Percentiles rank a stretch among this genome's conserved stretches.
Conservation (phyloP, 2,888 invertebrate species). For the Epirrhoe alternata region DNA sequence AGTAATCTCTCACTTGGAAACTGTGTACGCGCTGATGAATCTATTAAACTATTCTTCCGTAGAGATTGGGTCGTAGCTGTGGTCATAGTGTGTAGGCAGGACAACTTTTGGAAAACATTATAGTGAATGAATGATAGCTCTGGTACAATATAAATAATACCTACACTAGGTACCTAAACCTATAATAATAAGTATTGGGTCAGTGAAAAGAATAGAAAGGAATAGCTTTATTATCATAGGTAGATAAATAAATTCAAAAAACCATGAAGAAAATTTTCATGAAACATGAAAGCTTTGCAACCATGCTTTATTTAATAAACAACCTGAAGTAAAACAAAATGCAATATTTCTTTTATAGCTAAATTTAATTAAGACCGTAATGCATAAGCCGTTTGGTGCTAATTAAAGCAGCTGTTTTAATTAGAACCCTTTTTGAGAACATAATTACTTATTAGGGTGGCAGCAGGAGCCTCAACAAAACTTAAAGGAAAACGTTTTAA, state of each 20-base stretch:
- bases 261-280: background rate
- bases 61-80: too few relatives aligned
- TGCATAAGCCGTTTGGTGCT: slow-evolving; percentile 49
- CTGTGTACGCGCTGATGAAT: too few relatives aligned
- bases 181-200: background rate
- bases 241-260: background rate
- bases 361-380: slow-evolving; percentile 47
- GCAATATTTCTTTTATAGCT: slow-evolving; percentile 8
- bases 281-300: background rate
- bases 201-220: too few relatives aligned
- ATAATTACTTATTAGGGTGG: slow-evolving; percentile 52
- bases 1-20: too few relatives aligned
- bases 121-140: too few relatives aligned
- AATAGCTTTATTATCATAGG: too few relatives aligned
- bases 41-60: too few relatives aligned
- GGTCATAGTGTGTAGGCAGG: too few relatives aligned
- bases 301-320: background rate
- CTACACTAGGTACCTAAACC: too few relatives aligned
- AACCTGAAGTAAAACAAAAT: background rate
- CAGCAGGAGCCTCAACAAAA: slow-evolving; percentile 44
- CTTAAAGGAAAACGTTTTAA: slow-evolving; percentile 20
- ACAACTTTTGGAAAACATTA: too few relatives aligned
- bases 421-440: slow-evolving; percentile 56
- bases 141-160: too few relatives aligned
- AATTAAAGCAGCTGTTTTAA: slow-evolving; percentile 59